Base-by-base conservation (phyloP, 2,797 vertebrate genomes). In the Neoniphon sammara region DNA sequence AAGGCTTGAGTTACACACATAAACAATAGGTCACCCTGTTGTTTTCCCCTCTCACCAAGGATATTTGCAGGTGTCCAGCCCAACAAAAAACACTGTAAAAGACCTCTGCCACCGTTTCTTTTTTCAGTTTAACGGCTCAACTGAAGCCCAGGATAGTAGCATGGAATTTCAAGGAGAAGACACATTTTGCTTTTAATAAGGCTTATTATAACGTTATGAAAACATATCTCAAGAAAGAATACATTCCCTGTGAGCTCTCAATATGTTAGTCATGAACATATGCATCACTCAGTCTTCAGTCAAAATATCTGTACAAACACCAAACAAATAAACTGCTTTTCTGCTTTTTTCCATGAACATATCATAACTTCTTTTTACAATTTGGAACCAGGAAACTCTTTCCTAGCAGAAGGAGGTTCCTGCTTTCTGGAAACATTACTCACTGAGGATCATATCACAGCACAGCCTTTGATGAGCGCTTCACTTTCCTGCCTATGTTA, bases 391-490 rank as follows among this genome's bases (percentile, higher is more conserved):
- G n/a, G n/a, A n/a, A n/a, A 3, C 4, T 10, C 39, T 55, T 39
- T 74, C 36, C n/a, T 52, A 25, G 39, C 10, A 68, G 49, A 47
- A 71, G 2, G 15, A 47, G 47, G 6, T 52, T 66, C 64, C 50
- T 84, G 52, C 68, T 63, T 74, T 84, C 72, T 66, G 20, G 59
- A 84, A 65, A 86, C 56, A 46, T 82, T 75, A 74, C 47, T 85
- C 77, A 74, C 30, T 27, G 70, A 81, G 79, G 83, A 87, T 88
- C 65, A 82, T 80, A 83, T 89, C 15, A 0, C 81, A 86, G 72
- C 52, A 5, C 25, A 7, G 80, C 71, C 82, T 91, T 90, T 91
- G 91, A 91, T 87, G 86, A 77, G 34, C 75, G 81, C 64, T 91
- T 86, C 67, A 60, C 75, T 91, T 90, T 85, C 82, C 81, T 53